phyloP scores from a whole-genome alignment of 2,888 invertebrate genomes.

The Lucinisca nassula region DNA sequence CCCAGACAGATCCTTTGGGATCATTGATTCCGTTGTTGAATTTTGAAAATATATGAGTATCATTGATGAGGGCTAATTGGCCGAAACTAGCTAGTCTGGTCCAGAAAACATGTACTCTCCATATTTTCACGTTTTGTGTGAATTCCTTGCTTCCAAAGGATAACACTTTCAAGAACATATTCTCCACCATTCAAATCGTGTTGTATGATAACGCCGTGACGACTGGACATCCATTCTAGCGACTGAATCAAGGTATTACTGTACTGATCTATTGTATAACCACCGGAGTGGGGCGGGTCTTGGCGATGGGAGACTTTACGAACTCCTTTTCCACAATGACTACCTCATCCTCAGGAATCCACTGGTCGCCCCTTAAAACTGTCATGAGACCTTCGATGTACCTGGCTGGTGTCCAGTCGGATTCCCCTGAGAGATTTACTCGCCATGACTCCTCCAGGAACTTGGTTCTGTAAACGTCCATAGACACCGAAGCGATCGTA shows the following conservation, averaged over 20 bases:
- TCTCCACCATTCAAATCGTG: constrained; percentile 40
- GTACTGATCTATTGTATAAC: constrained; percentile 47
- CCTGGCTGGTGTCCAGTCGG: constrained; percentile 10
- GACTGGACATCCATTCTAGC: constrained; percentile 41
- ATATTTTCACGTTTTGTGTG: too few relatives aligned
- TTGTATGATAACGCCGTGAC: not conserved
- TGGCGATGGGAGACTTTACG: constrained; percentile 48
- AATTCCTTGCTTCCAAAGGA: too few relatives aligned
- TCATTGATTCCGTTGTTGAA: too few relatives aligned
- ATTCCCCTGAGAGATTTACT: constrained; percentile 15
- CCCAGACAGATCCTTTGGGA: too few relatives aligned
- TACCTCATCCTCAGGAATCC: constrained; percentile 2
- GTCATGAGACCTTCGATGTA: not conserved
- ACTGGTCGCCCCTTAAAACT: not conserved
- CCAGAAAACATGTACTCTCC: too few relatives aligned
- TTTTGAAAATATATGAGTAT: too few relatives aligned
- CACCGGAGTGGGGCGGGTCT: constrained; percentile 57
- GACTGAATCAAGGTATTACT: constrained; percentile 50
- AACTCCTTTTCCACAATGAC: constrained; percentile 20
- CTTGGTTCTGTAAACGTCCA: constrained; percentile 40
- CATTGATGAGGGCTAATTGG: too few relatives aligned
- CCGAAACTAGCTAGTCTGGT: too few relatives aligned
- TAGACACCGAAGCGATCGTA: constrained; percentile 50
- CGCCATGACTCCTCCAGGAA: constrained; percentile 30
- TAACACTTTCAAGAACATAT: too few relatives aligned